Evolutionary conservation across 2,113 vertebrate genomes (phyloP).

Genomic region (Muntiacus reevesi): DNA sequence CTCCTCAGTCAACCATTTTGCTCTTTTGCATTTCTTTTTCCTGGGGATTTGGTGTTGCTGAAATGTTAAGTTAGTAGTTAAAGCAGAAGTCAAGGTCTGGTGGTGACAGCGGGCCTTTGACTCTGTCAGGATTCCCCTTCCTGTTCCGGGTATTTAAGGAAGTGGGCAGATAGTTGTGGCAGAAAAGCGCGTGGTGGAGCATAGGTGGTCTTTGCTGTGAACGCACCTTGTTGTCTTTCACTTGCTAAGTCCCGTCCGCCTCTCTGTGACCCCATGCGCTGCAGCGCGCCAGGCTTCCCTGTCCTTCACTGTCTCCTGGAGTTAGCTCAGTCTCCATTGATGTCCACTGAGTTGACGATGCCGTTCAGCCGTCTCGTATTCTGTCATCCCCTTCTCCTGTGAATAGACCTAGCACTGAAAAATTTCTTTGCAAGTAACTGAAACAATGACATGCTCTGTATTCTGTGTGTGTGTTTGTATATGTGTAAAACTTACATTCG

Average conservation of each 20-base stretch:
- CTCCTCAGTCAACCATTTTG: not conserved
- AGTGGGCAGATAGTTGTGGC: not conserved
- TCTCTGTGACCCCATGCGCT: not conserved
- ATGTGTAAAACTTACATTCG: not conserved
- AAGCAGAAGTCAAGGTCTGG: not conserved
- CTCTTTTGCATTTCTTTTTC: not conserved
- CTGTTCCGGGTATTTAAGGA: not conserved
- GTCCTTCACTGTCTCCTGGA: not conserved
- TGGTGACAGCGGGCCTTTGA: not conserved
- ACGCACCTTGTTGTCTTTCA: not conserved
- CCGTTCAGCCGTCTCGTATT: not conserved
- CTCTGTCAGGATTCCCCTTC: not conserved
- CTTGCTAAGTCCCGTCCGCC: not conserved
- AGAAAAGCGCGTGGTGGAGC: not conserved
- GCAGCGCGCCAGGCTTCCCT: not conserved
- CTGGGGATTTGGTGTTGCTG: not conserved
- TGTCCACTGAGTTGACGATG: rapidly evolving
- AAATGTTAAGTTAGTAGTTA: not conserved
- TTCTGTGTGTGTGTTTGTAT: not conserved
- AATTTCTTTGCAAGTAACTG: not conserved
- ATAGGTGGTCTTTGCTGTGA: not conserved
- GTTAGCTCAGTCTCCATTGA: not conserved
- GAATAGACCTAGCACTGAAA: not conserved
- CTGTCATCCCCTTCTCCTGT: not conserved
- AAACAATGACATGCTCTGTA: not conserved